These are phyloP conservation scores for Propithecus perrieri DNA, from an alignment of 2,797 vertebrate species.

Conservation along the genomic window DNA sequence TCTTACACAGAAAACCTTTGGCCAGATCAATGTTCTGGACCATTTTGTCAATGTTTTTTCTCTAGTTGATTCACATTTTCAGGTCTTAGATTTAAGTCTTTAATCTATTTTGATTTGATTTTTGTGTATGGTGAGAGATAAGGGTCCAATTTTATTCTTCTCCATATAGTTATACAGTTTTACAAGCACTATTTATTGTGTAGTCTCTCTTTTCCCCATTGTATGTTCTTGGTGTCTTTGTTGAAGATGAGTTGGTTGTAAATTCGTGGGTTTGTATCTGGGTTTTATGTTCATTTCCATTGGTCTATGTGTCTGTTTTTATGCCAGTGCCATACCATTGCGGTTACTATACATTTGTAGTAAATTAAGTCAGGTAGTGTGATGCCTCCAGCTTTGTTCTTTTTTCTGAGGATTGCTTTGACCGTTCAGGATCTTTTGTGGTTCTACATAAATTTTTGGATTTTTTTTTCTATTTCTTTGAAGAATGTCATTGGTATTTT, in stretches of 20 bases:
- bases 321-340: background rate
- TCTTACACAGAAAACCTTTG: no score
- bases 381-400: background rate
- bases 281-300: background rate
- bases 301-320: background rate
- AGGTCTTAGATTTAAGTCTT: background rate
- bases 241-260: background rate
- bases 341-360: background rate
- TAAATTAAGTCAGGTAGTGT: background rate
- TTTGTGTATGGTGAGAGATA: background rate
- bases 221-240: background rate
- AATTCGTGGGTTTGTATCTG: background rate
- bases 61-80: background rate
- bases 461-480: background rate
- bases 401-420: background rate
- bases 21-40: background rate
- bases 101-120: background rate
- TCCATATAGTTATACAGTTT: background rate
- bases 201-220: background rate
- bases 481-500: background rate
- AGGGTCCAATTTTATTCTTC: background rate
- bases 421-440: background rate
- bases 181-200: background rate
- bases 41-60: background rate
- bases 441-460: background rate